phyloP scores from a whole-genome alignment of 2,113 vertebrate genomes.

The Nothoprocta pentlandii region DNA sequence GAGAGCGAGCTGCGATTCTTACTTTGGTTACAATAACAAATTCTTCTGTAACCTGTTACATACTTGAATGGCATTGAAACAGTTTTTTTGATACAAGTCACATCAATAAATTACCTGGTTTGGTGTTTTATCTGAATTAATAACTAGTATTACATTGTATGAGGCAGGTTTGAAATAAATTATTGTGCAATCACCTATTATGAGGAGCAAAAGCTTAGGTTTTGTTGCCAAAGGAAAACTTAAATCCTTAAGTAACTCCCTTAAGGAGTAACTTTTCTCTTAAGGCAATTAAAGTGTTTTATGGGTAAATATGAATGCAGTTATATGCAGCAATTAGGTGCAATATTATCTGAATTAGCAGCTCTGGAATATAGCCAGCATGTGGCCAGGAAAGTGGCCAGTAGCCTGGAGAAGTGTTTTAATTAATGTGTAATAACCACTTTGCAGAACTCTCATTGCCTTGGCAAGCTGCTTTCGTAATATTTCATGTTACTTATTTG shows the following conservation, averaged over 20 bases:
- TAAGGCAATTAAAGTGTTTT: neutral
- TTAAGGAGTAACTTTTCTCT: neutral
- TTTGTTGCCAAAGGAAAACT: neutral
- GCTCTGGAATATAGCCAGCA: slow-evolving; percentile 24
- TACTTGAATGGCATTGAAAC: neutral
- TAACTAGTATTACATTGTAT: neutral
- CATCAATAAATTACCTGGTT: neutral
- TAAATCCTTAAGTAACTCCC: neutral
- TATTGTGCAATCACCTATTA: neutral
- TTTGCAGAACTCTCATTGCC: neutral
- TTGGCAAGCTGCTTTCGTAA: neutral
- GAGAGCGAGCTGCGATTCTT: neutral
- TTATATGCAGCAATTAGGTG: slow-evolving; percentile 51
- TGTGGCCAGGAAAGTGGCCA: slow-evolving; percentile 59
- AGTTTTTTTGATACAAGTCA: neutral
- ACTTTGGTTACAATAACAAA: neutral
- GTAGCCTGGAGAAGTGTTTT: slow-evolving; percentile 24
- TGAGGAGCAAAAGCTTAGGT: neutral
- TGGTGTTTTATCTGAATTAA: neutral
- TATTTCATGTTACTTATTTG: neutral
- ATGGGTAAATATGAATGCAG: slow-evolving; percentile 12
- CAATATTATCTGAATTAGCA: slow-evolving; percentile 22
- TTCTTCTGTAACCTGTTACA: neutral
- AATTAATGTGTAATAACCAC: slow-evolving; percentile 42
- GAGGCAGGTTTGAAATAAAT: neutral